phyloP scores from a whole-genome alignment of 2,113 vertebrate species.

The Channa maculata region DNA sequence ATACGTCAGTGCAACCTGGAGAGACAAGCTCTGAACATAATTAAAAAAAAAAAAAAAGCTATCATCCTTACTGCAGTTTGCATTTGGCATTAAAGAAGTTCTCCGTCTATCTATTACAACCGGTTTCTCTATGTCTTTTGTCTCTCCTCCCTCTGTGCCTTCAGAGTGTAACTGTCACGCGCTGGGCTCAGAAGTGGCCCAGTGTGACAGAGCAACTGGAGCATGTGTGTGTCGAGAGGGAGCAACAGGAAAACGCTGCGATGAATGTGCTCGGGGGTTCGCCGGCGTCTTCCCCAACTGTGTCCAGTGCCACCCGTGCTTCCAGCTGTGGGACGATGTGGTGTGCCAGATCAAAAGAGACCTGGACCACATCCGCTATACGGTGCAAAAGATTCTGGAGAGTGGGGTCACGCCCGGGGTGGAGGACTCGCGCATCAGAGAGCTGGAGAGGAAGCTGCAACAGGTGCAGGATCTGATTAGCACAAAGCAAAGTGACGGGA shows the following conservation, averaged over 20 bases:
- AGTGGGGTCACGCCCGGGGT: constrained; percentile 54
- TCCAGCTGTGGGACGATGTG: constrained; percentile 84
- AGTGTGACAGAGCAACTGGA: constrained; percentile 84
- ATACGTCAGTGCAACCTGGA: too few species aligned
- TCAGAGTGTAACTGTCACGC: constrained; percentile 87
- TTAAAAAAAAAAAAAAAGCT: too few species aligned
- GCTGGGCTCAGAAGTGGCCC: constrained; percentile 77
- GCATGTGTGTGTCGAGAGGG: constrained; percentile 83
- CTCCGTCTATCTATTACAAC: too few species aligned
- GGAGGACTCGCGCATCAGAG: constrained; percentile 73
- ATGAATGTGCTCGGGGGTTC: constrained; percentile 85
- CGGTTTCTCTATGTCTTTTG: not conserved
- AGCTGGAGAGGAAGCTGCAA: constrained; percentile 81
- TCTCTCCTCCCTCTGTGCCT: not conserved
- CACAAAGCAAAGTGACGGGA: constrained; percentile 38
- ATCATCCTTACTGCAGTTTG: too few species aligned
- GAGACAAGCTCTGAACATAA: too few species aligned
- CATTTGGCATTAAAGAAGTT: too few species aligned
- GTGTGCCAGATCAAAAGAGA: constrained; percentile 75
- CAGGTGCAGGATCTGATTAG: constrained; percentile 76
- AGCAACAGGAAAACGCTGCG: constrained; percentile 78
- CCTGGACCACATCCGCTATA: constrained; percentile 72
- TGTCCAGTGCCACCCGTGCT: constrained; percentile 87
- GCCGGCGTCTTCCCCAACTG: constrained; percentile 85
- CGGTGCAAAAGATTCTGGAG: constrained; percentile 72